Evolutionary conservation across 2,888 invertebrate species (phyloP), one percentile per base, ranked within the genome.

Genomic region (Himalopsyche anomala): DNA sequence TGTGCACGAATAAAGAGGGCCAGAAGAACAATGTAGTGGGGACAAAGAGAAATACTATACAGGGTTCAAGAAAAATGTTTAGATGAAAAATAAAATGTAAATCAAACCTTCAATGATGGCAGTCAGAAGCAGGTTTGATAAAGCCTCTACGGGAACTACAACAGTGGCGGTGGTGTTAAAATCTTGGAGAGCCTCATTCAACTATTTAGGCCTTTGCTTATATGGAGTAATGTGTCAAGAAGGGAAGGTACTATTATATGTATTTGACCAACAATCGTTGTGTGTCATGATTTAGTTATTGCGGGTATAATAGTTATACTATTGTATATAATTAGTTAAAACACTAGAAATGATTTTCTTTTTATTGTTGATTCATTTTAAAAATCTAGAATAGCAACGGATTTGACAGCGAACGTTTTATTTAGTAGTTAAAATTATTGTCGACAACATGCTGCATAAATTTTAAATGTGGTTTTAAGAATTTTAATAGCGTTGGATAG

Each of bases 41-140:
- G 54, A 80, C 51, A 82, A 80, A 74, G 74, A 74, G 74, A 74
- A 74, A 38, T 36, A 45, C 80, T 82, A 62, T 42, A 80, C 82
- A 82, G 69, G 45, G 74, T 56, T 56, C 54, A 38, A 74, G 74
- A 74, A 74, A 62, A 74, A 74, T 74, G 74, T 74, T 74, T 38
- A 74, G 74, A 74, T 74, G 74, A 74, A 86, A 80, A 80, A 80
- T 80, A 45, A 80, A 80, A 80, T 80, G 42, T 54, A 80, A 84
- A 84, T 88, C 88, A 88, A 88, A 88, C 88, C 88, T 88, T 87
- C 83, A 69, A 87, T 87, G 86, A 84, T 87, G 86, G 87, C 87
- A 81, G 88, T 87, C 87, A 80, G 87, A 88, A 88, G 87, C 88
- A 81, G 87, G 87, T 84, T 86, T 82, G 88, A 87, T 87, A 86